A percentile compares a stretch with the other conserved stretches of the same genome.
These are phyloP conservation scores for Papilio helenus DNA, from an alignment of 1,140 invertebrate species.

Conservation along the genomic window DNA sequence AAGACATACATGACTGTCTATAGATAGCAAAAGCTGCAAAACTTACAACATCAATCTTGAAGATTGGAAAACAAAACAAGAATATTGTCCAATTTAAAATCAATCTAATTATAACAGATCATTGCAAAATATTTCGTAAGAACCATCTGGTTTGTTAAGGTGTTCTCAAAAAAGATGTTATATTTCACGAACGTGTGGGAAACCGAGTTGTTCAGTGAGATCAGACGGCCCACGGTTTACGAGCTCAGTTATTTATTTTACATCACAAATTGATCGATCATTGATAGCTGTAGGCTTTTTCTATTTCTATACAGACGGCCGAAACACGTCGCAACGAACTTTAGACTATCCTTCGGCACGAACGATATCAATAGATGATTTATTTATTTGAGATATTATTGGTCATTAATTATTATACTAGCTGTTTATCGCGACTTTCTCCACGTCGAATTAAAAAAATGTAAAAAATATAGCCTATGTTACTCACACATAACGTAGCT, in stretches of 20 bases:
- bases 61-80: not conserved
- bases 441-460: too few relatives aligned
- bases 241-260: constrained; percentile 75
- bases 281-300: constrained; percentile 57
- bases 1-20: too few relatives aligned
- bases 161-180: constrained; percentile 33
- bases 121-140: constrained; percentile 18
- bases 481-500: too few relatives aligned
- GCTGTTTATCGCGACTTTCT: too few relatives aligned
- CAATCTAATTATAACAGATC: not conserved
- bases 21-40: not conserved
- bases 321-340: constrained; percentile 37
- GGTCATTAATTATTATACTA: not conserved
- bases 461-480: too few relatives aligned
- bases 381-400: constrained; percentile 1
- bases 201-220: constrained; percentile 48
- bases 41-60: not conserved
- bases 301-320: constrained; percentile 51
- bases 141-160: constrained; percentile 9
- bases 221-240: constrained; percentile 62
- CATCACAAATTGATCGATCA: constrained; percentile 78
- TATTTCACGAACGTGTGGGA: constrained; percentile 42
- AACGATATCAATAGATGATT: constrained; percentile 5
- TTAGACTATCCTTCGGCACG: not conserved
- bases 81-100: not conserved